Conservation (phyloP, 2,113 vertebrate species). For the Sinocyclocheilus rhinocerous region DNA sequence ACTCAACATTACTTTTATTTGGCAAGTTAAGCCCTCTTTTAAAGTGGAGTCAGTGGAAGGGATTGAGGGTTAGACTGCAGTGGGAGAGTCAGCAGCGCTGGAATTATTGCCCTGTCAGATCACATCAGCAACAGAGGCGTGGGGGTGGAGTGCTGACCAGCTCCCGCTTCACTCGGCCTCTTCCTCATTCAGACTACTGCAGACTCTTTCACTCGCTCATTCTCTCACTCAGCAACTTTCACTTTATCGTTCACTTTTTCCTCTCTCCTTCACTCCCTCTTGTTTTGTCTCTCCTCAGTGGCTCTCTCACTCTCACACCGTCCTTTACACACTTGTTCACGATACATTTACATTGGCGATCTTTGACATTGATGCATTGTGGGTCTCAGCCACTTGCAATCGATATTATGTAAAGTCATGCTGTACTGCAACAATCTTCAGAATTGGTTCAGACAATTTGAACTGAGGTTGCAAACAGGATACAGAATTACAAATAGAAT, state of each 20-base stretch:
- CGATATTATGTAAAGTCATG: constrained; percentile 17
- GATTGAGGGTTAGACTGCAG: constrained; percentile 24
- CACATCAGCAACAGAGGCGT: constrained; percentile 34
- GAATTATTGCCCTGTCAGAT: constrained; percentile 47
- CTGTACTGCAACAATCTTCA: not conserved
- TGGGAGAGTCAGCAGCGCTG: constrained; percentile 36
- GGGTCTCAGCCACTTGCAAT: not conserved
- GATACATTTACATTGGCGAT: not conserved
- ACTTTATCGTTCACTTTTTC: not conserved
- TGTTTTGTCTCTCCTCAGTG: not conserved
- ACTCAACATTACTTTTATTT: constrained; percentile 40
- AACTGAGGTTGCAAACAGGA: not conserved
- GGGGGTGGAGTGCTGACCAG: not conserved
- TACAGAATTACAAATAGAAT: not conserved
- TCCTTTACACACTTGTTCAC: not conserved
- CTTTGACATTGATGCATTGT: not conserved
- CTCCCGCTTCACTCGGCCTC: too few species aligned
- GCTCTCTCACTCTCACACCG: not conserved
- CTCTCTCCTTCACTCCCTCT: not conserved
- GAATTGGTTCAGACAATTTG: not conserved
- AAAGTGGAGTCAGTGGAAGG: constrained; percentile 22
- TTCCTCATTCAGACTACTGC: constrained; percentile 14
- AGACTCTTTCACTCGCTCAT: constrained; percentile 2
- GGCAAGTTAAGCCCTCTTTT: constrained; percentile 27
- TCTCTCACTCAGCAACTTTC: not conserved